Percentiles rank a stretch among this genome's conserved stretches.
These are phyloP conservation scores for Andinoacara biseriatus DNA, from an alignment of 2,113 vertebrate species.

Conservation along the genomic window DNA sequence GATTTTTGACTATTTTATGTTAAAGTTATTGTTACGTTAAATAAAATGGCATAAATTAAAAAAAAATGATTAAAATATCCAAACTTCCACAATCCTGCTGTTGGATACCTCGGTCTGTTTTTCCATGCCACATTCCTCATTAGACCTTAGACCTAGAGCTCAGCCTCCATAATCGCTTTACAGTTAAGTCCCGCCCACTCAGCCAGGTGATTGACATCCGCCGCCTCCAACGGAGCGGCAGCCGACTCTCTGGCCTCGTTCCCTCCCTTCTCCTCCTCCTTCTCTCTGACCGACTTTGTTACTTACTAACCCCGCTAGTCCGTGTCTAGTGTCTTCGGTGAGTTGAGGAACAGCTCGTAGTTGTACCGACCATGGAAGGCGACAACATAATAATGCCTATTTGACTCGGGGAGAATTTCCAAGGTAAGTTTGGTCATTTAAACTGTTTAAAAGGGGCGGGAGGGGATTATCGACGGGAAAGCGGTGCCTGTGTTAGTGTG, in stretches of 20 bases:
- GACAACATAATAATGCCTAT: conserved; percentile 71
- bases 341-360: conserved; percentile 39
- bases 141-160: conserved; percentile 31
- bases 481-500: not conserved
- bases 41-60: not conserved
- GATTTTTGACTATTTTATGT: not conserved
- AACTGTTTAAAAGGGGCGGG: not conserved
- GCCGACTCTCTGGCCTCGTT: conserved; percentile 11
- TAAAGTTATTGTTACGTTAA: not conserved
- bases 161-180: conserved; percentile 52
- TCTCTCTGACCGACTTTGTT: conserved; percentile 36
- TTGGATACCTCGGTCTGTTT: conserved; percentile 13
- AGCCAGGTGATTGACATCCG: conserved; percentile 28
- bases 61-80: not conserved
- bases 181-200: conserved; percentile 51
- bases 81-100: not conserved
- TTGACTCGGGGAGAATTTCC: conserved; percentile 59
- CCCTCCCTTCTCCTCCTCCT: not conserved
- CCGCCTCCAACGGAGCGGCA: conserved; percentile 40
- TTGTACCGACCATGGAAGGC: conserved; percentile 67
- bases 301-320: conserved; percentile 35
- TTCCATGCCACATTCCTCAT: conserved; percentile 46
- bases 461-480: not conserved
- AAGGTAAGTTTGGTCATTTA: conserved; percentile 57
- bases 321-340: conserved; percentile 34